These are phyloP conservation scores for Nylanderia fulva DNA, from an alignment of 1,140 invertebrate genomes.

Conservation along the genomic window DNA sequence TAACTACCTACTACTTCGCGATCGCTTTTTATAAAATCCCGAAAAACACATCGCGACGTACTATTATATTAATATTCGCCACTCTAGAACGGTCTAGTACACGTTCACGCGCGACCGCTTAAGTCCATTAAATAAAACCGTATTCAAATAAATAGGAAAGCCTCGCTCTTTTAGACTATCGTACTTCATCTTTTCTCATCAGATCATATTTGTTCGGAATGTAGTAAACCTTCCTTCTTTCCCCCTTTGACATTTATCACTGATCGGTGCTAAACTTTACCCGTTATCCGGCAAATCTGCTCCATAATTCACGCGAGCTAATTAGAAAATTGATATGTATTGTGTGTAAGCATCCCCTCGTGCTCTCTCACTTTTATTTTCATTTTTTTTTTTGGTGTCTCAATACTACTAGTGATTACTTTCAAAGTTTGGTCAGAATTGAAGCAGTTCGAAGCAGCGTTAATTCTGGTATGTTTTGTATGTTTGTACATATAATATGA, in stretches of 20 bases:
- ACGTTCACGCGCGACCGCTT: background rate
- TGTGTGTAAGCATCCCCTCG: background rate
- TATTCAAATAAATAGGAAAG: slow-evolving; percentile 66
- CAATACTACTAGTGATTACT: slow-evolving; percentile 39
- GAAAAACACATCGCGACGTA: slow-evolving; percentile 50
- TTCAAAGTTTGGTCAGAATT: slow-evolving; percentile 44
- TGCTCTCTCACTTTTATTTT: slow-evolving; percentile 24
- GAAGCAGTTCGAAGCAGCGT: slow-evolving; percentile 19
- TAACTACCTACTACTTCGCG: slow-evolving; percentile 32
- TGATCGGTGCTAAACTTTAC: slow-evolving; percentile 17
- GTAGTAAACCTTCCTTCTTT: slow-evolving; percentile 63
- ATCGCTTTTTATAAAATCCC: slow-evolving; percentile 54
- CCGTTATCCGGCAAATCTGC: slow-evolving; percentile 13
- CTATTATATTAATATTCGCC: slow-evolving; percentile 18
- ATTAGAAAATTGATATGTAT: slow-evolving; percentile 59
- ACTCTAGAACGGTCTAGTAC: slow-evolving; percentile 23
- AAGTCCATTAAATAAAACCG: slow-evolving; percentile 51
- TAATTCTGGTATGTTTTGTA: slow-evolving; percentile 27
- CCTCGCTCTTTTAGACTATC: slow-evolving; percentile 20
- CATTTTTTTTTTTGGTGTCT: slow-evolving; percentile 31
- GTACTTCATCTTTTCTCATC: slow-evolving; percentile 14
- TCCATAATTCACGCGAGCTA: slow-evolving; percentile 10
- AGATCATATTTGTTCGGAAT: slow-evolving; percentile 68
- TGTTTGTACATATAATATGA: background rate
- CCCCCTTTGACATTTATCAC: slow-evolving; percentile 40